phyloP scores from a whole-genome alignment of 2,113 vertebrate species.

The Picathartes gymnocephalus region DNA sequence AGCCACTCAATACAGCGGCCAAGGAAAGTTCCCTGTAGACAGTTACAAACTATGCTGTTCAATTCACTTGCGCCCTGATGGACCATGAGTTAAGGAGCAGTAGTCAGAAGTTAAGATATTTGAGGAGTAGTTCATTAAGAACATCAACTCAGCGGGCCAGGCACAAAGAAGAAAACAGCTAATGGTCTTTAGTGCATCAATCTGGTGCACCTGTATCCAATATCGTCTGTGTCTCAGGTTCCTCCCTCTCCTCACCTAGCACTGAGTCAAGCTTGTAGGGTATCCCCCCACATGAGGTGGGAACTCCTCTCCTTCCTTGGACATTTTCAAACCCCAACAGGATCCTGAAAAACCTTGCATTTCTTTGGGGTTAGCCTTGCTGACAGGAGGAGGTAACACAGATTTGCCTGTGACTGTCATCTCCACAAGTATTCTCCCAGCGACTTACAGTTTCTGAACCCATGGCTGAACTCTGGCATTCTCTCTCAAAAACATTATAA shows the following conservation, averaged over 20 bases:
- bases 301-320: neutral
- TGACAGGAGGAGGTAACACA: neutral
- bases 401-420: neutral
- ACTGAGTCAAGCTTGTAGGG: neutral
- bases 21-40: neutral
- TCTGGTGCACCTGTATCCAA: neutral
- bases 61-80: neutral
- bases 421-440: neutral
- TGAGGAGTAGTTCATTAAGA: neutral
- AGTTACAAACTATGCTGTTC: neutral
- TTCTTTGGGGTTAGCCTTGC: neutral
- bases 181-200: neutral
- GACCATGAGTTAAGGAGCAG: neutral
- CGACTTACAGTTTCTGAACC: neutral
- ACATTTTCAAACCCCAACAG: neutral
- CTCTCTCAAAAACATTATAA: neutral
- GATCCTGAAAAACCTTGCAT: neutral
- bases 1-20: neutral
- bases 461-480: neutral
- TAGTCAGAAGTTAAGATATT: neutral
- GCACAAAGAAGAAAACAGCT: neutral
- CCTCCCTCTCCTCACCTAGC: neutral
- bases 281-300: accelerated
- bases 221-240: neutral
- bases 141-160: neutral